Percentiles rank a stretch among this genome's conserved stretches.
Conservation (phyloP, 2,113 vertebrate genomes). For the Tapirus terrestris region DNA sequence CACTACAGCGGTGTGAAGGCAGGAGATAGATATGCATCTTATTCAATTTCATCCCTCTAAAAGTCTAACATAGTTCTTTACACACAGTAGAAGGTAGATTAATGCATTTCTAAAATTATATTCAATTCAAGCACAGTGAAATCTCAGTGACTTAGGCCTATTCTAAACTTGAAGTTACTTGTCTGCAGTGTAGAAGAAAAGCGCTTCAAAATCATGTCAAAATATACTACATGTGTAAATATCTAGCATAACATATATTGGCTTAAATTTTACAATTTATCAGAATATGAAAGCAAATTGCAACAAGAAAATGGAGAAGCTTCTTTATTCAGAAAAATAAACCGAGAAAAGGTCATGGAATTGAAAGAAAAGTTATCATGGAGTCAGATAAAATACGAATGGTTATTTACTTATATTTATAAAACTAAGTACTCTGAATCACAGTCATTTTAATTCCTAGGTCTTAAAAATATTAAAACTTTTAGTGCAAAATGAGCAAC, state of each 20-base stretch:
- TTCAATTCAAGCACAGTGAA: not conserved
- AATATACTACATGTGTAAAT: not conserved
- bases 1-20: not conserved
- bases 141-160: not conserved
- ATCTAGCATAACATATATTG: not conserved
- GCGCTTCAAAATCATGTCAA: not conserved
- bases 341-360: not conserved
- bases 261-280: not conserved
- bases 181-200: not conserved
- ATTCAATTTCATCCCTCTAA: not conserved
- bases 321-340: not conserved
- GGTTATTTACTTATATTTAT: not conserved
- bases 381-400: not conserved
- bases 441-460: not conserved
- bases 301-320: not conserved
- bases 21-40: not conserved
- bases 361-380: not conserved
- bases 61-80: not conserved
- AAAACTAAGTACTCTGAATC: not conserved
- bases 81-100: not conserved
- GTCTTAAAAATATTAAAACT: not conserved
- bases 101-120: not conserved
- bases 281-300: not conserved
- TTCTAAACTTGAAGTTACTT: not conserved
- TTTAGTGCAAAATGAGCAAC: not conserved